These are phyloP conservation scores for Lophius americanus DNA, from an alignment of 2,797 vertebrate genomes.

Conservation along the genomic window DNA sequence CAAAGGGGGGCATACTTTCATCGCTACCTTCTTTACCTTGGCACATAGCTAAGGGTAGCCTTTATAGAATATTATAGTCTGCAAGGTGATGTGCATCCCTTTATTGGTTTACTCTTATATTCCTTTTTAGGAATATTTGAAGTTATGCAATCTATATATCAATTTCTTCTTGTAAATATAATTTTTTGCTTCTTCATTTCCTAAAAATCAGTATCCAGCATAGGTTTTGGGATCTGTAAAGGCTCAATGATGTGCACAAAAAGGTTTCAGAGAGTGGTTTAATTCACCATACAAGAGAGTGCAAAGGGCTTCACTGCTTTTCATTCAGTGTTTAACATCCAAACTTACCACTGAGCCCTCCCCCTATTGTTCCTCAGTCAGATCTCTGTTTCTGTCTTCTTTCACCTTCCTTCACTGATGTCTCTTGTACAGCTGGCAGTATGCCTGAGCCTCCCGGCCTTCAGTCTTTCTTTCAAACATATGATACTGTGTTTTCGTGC, in stretches of 20 bases:
- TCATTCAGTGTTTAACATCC: neutral
- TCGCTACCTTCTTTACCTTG: too few species aligned
- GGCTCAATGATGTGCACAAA: constrained; percentile 1
- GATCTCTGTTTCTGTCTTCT: neutral
- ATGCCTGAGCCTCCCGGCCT: neutral
- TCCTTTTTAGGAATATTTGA: too few species aligned
- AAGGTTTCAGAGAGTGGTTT: neutral
- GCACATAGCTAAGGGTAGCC: too few species aligned
- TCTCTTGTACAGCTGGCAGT: neutral
- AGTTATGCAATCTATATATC: too few species aligned
- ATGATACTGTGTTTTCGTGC: too few species aligned
- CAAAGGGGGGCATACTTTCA: too few species aligned
- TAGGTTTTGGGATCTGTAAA: neutral
- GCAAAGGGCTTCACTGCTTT: neutral
- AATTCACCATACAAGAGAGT: neutral
- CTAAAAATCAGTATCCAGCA: neutral
- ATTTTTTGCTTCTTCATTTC: neutral
- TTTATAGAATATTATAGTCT: too few species aligned
- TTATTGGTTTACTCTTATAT: too few species aligned
- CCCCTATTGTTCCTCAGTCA: neutral
- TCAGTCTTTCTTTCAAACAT: neutral
- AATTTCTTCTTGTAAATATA: neutral
- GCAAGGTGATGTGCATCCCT: too few species aligned
- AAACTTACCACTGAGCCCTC: constrained; percentile 3
- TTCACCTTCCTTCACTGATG: neutral